Evolutionary conservation across 2,113 vertebrate species (phyloP).

Genomic region (Phyllopteryx taeniolatus): DNA sequence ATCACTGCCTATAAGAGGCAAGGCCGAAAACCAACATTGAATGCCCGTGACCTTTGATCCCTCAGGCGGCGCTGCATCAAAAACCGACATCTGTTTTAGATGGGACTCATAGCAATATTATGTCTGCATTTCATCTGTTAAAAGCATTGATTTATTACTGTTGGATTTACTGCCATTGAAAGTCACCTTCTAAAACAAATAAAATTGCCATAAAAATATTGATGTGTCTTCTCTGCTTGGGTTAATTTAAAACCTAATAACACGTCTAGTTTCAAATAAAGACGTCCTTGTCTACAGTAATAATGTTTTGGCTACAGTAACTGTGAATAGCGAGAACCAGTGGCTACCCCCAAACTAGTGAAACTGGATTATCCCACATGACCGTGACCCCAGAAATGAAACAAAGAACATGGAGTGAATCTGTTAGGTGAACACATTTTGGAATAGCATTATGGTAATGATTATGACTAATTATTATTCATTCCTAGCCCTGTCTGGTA

Average conservation of each 20-base stretch:
- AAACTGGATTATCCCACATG: no score
- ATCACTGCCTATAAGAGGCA: no score
- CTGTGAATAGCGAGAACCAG: neutral
- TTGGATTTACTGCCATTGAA: neutral
- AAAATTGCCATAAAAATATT: neutral
- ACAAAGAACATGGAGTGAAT: no score
- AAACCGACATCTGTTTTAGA: neutral
- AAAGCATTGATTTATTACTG: neutral
- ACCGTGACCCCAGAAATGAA: no score
- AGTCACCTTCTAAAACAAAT: conserved; percentile 8
- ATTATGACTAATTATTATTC: neutral
- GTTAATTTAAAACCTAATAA: neutral
- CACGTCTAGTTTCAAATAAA: neutral
- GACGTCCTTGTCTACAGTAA: neutral
- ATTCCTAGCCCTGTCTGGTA: neutral
- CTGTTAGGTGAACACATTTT: no score
- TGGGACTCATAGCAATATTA: neutral
- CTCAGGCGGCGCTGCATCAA: no score
- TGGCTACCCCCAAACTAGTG: neutral
- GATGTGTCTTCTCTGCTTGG: neutral
- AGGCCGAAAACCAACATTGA: no score
- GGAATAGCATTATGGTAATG: no score
- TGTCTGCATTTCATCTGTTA: neutral
- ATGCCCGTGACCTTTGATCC: no score
- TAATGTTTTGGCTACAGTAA: neutral